Evolutionary conservation across 2,888 invertebrate species (phyloP).

Genomic region (Timema podura): DNA sequence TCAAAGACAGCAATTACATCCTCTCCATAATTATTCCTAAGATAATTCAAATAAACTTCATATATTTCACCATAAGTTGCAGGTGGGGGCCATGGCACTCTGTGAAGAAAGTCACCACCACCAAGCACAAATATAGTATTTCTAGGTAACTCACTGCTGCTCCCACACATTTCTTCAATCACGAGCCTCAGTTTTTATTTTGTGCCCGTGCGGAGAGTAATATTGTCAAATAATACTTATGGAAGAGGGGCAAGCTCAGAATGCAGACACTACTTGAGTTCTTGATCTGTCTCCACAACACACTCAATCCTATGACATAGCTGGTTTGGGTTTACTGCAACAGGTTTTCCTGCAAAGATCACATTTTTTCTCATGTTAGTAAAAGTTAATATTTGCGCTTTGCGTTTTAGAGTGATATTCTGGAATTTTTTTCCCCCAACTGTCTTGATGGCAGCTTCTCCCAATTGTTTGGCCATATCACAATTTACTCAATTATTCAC

Average conservation of each 20-base stretch:
- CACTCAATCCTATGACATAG: background rate
- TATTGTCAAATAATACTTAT: background rate
- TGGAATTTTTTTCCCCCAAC: background rate
- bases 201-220: slow-evolving; percentile 11
- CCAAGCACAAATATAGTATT: background rate
- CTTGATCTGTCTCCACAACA: background rate
- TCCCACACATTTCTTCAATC: background rate
- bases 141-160: background rate
- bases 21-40: background rate
- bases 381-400: background rate
- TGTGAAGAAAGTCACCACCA: slow-evolving; percentile 8
- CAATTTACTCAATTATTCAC: background rate
- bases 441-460: background rate
- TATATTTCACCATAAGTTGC: slow-evolving; percentile 14
- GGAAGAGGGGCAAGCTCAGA: background rate
- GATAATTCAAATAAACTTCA: background rate
- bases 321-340: slow-evolving; percentile 3
- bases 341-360: background rate
- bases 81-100: slow-evolving; percentile 3
- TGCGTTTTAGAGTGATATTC: background rate
- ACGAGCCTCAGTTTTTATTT: background rate
- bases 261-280: background rate
- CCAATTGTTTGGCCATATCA: background rate
- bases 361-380: background rate
- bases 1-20: slow-evolving; percentile 1